Evolutionary conservation across 2,888 invertebrate genomes (phyloP).

Genomic region (Cetonia aurata): DNA sequence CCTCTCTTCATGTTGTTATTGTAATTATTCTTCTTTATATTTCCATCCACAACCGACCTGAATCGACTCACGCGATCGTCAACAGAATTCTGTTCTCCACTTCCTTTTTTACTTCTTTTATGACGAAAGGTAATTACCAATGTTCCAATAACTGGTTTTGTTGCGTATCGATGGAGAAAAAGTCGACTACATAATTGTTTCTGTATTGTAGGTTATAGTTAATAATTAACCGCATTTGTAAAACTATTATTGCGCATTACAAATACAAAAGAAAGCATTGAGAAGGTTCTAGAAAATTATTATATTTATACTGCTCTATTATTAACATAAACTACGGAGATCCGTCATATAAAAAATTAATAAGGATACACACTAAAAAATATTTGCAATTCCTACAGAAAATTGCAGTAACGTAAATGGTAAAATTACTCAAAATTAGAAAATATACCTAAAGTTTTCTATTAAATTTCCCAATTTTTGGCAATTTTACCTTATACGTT

Average conservation of each 20-base stretch:
- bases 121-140: constrained; percentile 26
- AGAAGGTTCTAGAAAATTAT: too few species aligned
- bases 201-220: background rate
- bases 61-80: constrained; percentile 30
- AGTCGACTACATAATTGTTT: background rate
- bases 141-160: constrained; percentile 22
- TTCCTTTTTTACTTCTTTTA: constrained; percentile 28
- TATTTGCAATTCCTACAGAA: too few species aligned
- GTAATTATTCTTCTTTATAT: constrained; percentile 38
- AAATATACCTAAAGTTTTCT: too few species aligned
- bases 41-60: constrained; percentile 30
- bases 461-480: too few species aligned
- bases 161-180: constrained; percentile 11
- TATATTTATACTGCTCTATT: too few species aligned
- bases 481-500: too few species aligned
- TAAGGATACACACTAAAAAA: too few species aligned
- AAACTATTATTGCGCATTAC: background rate
- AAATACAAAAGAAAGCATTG: too few species aligned
- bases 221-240: background rate
- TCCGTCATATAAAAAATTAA: too few species aligned
- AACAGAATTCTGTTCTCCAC: constrained; percentile 5
- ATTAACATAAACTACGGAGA: too few species aligned
- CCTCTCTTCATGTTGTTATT: constrained; percentile 35
- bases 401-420: too few species aligned
- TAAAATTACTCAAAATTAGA: too few species aligned